Base-by-base conservation (phyloP, 2,113 vertebrate species). In the Microcebus jonahi region DNA sequence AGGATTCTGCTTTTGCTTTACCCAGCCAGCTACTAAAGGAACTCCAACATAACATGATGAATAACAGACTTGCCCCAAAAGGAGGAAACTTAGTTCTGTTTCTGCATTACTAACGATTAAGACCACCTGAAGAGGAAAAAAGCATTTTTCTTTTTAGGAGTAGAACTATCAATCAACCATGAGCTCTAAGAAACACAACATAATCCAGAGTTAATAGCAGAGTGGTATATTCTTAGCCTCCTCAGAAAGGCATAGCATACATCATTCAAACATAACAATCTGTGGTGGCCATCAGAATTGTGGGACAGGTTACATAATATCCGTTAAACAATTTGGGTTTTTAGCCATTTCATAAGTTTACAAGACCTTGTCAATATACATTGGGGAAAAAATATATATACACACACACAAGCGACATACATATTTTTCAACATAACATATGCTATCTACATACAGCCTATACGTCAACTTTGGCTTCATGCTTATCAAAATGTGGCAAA, bases 161-260 rank as follows among this genome's bases (percentile, higher is more conserved):
- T 25, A 88, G 39, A 95, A 50, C 42, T n/a, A 11, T 67, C 55
- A 68, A 14, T 48, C 65, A 92, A 11, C 63, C 55, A 25, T 57
- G 36, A 88, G 11, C 67, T 81, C 29, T 82, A 95, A 93, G 83
- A 97, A 97, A 94, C 75, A 96, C 84, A 80, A 39, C 2, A 15
- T 83, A 63, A 79, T 57, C 70, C 63, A 57, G 0, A 79, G n/a
- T 75, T 86, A 55, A 86, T 65, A 31, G 91, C 11, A 88, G 50
- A 89, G 88, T 50, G 81, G 57, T 98, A 31, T 97, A 97, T 97
- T 96, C 82, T 92, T 81, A 82, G 36, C 68, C 68, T 45, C 59
- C 73, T 75, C 67, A 80, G 71, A 76, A 89, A 91, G 73, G 82
- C 31, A 86, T 13, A 79, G 70, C 7, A 9, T 86, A 59, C 36